Conservation (phyloP, 2,113 vertebrate species). For the Thymallus thymallus region DNA sequence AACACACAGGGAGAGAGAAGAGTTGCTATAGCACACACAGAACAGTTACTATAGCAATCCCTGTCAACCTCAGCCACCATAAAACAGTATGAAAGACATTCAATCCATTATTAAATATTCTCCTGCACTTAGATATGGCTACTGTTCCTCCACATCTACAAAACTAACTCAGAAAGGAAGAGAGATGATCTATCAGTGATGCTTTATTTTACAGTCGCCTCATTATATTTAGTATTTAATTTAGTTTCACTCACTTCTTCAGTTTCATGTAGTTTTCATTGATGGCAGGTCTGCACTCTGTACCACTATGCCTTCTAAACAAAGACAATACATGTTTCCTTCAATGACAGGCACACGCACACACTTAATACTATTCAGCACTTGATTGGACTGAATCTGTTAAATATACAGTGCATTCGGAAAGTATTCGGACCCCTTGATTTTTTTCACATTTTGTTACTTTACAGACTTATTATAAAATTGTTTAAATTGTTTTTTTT, state of each 20-base stretch:
- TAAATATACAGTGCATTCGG: too few relatives aligned
- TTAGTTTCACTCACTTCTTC: conserved; percentile 60
- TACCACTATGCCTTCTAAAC: conserved; percentile 67
- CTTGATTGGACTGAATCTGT: too few relatives aligned
- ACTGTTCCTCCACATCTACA: not conserved
- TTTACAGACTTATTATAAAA: too few relatives aligned
- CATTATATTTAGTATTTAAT: too few relatives aligned
- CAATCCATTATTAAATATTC: too few relatives aligned
- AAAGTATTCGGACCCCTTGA: too few relatives aligned
- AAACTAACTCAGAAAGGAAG: too few relatives aligned
- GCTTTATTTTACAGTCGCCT: too few relatives aligned
- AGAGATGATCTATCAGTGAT: too few relatives aligned
- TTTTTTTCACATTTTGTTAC: too few relatives aligned
- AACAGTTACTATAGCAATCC: conserved; percentile 3
- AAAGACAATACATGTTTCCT: conserved; percentile 25
- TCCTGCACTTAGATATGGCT: not conserved
- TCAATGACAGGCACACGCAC: not conserved
- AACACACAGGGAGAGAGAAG: not conserved
- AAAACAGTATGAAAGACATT: not conserved
- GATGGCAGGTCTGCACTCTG: conserved; percentile 66
- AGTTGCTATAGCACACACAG: not conserved
- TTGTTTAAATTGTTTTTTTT: too few relatives aligned
- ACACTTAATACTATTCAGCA: too few relatives aligned
- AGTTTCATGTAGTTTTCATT: conserved; percentile 71
- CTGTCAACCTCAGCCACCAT: not conserved